Percentiles rank a stretch among this genome's conserved stretches.
phyloP scores from a whole-genome alignment of 1,140 invertebrate species.

The Leptopilina boulardi region DNA sequence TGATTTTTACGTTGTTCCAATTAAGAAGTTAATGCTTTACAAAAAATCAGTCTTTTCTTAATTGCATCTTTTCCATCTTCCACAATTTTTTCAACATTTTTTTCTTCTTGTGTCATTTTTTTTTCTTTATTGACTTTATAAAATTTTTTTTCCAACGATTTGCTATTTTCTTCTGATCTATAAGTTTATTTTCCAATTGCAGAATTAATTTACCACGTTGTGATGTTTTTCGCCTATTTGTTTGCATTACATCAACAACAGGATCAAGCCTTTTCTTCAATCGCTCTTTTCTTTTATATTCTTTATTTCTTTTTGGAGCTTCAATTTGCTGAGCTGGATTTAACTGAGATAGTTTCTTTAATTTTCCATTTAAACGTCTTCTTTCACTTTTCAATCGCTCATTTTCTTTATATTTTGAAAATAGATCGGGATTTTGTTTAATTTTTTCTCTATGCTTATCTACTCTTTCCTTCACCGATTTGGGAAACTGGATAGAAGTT shows the following conservation, averaged over 20 bases:
- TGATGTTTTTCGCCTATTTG: too few relatives aligned
- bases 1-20: not conserved
- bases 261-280: too few relatives aligned
- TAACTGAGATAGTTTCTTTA: not conserved
- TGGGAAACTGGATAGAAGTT: not conserved
- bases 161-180: too few relatives aligned
- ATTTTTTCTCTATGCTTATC: too few relatives aligned
- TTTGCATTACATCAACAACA: too few relatives aligned
- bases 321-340: not conserved
- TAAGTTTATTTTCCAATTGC: too few relatives aligned
- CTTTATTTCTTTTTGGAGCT: not conserved
- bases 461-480: too few relatives aligned
- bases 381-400: too few relatives aligned
- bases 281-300: not conserved
- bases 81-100: not conserved
- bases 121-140: not conserved
- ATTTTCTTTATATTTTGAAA: too few relatives aligned
- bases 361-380: not conserved
- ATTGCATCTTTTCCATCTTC: not conserved
- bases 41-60: not conserved
- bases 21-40: not conserved
- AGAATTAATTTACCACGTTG: too few relatives aligned
- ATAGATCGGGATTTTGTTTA: too few relatives aligned
- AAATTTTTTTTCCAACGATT: too few relatives aligned
- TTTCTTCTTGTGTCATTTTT: not conserved